Base-by-base conservation (phyloP, 2,113 vertebrate species). In the Nycticorax nycticorax region DNA sequence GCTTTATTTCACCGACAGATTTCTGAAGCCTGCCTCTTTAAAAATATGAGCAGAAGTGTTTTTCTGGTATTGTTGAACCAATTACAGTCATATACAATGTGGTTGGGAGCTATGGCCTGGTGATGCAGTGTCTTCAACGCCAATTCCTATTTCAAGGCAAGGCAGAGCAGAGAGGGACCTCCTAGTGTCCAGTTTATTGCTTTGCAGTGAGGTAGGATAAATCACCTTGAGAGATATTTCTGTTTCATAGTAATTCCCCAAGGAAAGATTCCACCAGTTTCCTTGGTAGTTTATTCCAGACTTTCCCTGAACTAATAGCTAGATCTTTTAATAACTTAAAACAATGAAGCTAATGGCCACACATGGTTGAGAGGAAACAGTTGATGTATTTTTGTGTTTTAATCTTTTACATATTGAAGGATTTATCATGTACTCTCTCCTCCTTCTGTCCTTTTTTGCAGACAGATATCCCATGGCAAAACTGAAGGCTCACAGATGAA, bases 1-100 rank as follows among this genome's bases (percentile, higher is more conserved):
- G 72, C 90, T 93, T 96, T 91, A 92, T 96, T 95, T 85, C 79
- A 79, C 72, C 3, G 4, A 62, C 91, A 95, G 80, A 93, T 93
- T 95, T 93, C 88, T 89, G 91, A 94, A 84, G 35, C 35, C 68
- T 90, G 32, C 20, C 64, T 84, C 89, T 93, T 97, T 88, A 92
- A 97, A 95, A 89, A 95, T 93, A 85, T 26, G 48, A 69, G n/a
- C 63, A 74, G 47, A 56, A 87, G 22, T 69, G 41, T 48, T 93
- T 85, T 74, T 53, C 47, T 81, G 73, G 37, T 92, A 63, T 52
- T 86, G 32, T 35, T 86, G 79, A 95, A 85, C 73, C 59, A 71
- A 48, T 88, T 89, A n/a, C 41, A 94, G 55, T 27, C 41, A 71
- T n/a, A 59, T 28, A 52, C n/a, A 85, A 74, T 74, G 43, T 57